Conservation (phyloP, 1,140 invertebrate species). For the Eriosoma lanigerum region DNA sequence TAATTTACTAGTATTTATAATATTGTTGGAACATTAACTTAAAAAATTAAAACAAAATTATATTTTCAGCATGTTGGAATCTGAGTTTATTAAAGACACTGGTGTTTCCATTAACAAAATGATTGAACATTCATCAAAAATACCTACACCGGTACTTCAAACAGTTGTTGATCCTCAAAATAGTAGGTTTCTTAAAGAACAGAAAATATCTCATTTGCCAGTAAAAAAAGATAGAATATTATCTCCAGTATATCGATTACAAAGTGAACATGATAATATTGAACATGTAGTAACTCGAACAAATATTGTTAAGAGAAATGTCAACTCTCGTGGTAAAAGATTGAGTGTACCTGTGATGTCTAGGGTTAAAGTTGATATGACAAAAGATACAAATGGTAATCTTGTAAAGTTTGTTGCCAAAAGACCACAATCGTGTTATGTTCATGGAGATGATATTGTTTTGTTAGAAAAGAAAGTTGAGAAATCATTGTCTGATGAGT, state of each 20-base stretch:
- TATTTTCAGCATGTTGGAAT: constrained; percentile 44
- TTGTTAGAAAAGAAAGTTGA: constrained; percentile 28
- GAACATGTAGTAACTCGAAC: constrained; percentile 37
- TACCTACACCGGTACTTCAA: constrained; percentile 33
- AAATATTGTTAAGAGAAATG: constrained; percentile 30
- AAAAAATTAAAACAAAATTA: not conserved
- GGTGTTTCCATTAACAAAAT: constrained; percentile 49
- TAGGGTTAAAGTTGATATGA: not conserved
- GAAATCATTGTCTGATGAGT: constrained; percentile 37
- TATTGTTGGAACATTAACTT: too few relatives aligned
- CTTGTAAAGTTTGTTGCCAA: constrained; percentile 8
- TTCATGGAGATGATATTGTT: constrained; percentile 8
- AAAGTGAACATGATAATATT: not conserved
- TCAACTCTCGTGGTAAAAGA: not conserved
- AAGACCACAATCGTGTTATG: constrained; percentile 45
- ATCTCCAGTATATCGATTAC: not conserved
- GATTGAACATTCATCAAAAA: constrained; percentile 47
- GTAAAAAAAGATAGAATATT: constrained; percentile 19
- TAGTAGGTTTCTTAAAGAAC: not conserved
- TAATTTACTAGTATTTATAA: too few relatives aligned
- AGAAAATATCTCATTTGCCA: constrained; percentile 24
- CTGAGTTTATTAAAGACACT: constrained; percentile 43
- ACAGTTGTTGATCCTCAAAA: not conserved
- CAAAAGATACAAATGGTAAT: constrained; percentile 42
- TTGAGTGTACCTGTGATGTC: constrained; percentile 31